These are phyloP conservation scores for Lerista edwardsae DNA, from an alignment of 2,797 vertebrate species.

Conservation along the genomic window DNA sequence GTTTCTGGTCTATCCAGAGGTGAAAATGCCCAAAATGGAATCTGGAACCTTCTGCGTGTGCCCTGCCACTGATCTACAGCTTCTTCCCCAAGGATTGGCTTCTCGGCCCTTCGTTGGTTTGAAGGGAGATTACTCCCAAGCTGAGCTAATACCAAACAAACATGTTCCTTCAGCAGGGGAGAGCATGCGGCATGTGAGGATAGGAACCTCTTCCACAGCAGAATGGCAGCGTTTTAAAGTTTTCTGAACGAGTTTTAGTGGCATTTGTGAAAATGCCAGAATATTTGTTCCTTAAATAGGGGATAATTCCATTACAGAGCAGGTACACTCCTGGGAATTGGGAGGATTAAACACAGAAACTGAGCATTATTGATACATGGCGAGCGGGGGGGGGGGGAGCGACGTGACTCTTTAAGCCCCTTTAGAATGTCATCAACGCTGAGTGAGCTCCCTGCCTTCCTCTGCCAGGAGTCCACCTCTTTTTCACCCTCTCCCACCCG, in stretches of 20 bases:
- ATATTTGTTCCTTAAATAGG: background rate
- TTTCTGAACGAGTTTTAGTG: background rate
- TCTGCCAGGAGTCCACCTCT: background rate
- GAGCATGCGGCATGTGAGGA: too few relatives aligned
- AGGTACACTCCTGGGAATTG: background rate
- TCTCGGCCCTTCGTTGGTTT: background rate
- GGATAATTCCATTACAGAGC: background rate
- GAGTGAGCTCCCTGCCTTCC: conserved; percentile 14
- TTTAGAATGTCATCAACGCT: conserved; percentile 11
- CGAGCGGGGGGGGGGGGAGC: background rate
- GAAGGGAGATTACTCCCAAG: background rate
- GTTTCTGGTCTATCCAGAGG: too few relatives aligned
- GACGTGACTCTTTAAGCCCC: background rate
- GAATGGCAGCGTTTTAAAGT: too few relatives aligned
- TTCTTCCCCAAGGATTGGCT: background rate
- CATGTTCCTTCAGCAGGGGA: background rate
- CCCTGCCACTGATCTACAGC: too few relatives aligned
- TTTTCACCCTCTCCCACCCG: background rate
- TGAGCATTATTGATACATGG: background rate
- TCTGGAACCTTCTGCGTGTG: too few relatives aligned
- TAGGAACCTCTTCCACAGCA: background rate
- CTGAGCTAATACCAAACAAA: background rate
- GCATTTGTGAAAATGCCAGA: background rate
- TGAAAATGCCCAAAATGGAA: too few relatives aligned
- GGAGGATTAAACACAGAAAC: background rate